Percentiles rank a stretch among this genome's conserved stretches.
These are phyloP conservation scores for Fistularia tabacaria DNA, from an alignment of 2,797 vertebrate genomes.

Conservation along the genomic window DNA sequence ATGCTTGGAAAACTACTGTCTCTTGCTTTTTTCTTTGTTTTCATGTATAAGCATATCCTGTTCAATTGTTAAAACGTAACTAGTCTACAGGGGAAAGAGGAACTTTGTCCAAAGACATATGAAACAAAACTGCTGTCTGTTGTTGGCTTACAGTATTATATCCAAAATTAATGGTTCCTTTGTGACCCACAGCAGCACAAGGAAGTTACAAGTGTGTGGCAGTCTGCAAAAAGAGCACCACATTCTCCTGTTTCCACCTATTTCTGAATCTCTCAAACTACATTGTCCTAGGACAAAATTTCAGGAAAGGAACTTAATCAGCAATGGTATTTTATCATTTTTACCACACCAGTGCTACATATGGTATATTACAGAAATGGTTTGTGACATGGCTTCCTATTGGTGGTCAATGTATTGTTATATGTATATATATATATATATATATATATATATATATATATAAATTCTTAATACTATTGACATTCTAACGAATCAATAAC, in stretches of 20 bases:
- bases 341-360: too few relatives aligned
- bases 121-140: constrained; percentile 9
- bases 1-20: constrained; percentile 3
- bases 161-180: constrained; percentile 13
- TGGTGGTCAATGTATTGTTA: too few relatives aligned
- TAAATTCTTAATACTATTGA: too few relatives aligned
- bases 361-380: too few relatives aligned
- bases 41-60: constrained; percentile 23
- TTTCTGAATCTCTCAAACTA: not conserved
- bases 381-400: too few relatives aligned
- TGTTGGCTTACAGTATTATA: constrained; percentile 4
- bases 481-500: too few relatives aligned
- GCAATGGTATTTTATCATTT: too few relatives aligned
- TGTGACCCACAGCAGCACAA: constrained; percentile 12
- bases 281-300: too few relatives aligned
- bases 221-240: not conserved
- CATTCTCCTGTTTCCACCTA: not conserved
- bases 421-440: too few relatives aligned
- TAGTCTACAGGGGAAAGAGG: constrained; percentile 3
- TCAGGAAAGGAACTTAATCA: too few relatives aligned
- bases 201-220: not conserved
- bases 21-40: constrained; percentile 5
- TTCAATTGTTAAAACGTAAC: constrained; percentile 9
- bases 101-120: not conserved
- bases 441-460: too few relatives aligned